phyloP scores from a whole-genome alignment of 92 coral and sea anemone species.

The Zoanthus solanderi region DNA sequence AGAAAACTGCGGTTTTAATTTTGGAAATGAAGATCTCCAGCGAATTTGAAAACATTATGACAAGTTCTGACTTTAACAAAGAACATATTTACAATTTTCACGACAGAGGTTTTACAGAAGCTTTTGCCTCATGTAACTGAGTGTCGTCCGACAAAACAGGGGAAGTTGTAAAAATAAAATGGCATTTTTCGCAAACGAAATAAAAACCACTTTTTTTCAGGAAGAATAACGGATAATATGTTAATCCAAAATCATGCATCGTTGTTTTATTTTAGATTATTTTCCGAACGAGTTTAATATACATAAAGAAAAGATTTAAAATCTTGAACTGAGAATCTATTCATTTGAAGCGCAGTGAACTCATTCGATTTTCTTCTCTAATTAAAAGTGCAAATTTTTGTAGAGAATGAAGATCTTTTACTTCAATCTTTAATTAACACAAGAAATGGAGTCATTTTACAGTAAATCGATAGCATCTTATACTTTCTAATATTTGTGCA shows the following conservation, averaged over 20 bases:
- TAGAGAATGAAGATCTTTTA: not conserved
- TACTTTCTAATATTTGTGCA: slow-evolving; percentile 25
- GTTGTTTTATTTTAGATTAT: not conserved
- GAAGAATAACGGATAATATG: not conserved
- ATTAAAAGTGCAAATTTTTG: slow-evolving; percentile 4
- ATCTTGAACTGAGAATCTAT: not conserved
- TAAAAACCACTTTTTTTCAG: not conserved
- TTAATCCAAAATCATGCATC: not conserved
- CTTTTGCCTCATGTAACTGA: not conserved
- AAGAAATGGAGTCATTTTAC: not conserved
- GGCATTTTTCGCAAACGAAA: not conserved
- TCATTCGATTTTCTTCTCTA: not conserved
- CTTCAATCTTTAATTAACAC: not conserved
- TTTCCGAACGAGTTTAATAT: not conserved
- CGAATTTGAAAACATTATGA: slow-evolving; percentile 26
- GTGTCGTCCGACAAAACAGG: not conserved
- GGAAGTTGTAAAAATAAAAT: slow-evolving; percentile 38
- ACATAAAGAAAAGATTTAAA: not conserved
- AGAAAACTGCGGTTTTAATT: slow-evolving; percentile 59
- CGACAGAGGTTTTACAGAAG: not conserved
- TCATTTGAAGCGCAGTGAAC: not conserved
- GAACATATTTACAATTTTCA: slow-evolving; percentile 5
- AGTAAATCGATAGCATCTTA: slow-evolving; percentile 22
- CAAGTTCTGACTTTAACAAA: slow-evolving; percentile 38
- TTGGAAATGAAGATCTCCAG: slow-evolving; percentile 41